Percentiles rank a stretch among this genome's conserved stretches.
phyloP scores from a whole-genome alignment of 2,888 invertebrate genomes.

The Drosophila melanosoma region DNA sequence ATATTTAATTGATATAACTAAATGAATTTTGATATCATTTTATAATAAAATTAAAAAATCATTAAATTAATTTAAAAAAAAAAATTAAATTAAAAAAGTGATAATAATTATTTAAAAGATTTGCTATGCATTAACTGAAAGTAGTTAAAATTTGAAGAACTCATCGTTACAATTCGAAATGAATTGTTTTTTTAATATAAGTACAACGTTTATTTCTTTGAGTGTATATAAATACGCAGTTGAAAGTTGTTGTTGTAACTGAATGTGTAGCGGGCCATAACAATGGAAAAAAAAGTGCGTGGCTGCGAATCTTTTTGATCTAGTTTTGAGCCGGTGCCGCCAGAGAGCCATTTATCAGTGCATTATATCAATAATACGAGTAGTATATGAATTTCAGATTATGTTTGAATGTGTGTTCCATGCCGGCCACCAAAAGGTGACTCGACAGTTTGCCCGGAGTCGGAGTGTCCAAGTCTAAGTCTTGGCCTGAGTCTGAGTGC shows the following conservation, averaged over 20 bases:
- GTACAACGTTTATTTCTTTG: neutral
- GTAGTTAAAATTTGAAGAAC: neutral
- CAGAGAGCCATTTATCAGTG: slow-evolving; percentile 68
- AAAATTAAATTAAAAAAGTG: neutral
- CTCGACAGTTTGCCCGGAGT: slow-evolving; percentile 37
- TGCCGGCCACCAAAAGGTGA: slow-evolving; percentile 38
- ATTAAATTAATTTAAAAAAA: neutral
- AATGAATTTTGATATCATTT: too few relatives aligned
- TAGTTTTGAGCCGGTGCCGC: slow-evolving; percentile 62
- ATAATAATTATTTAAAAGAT: too few relatives aligned
- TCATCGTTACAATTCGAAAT: neutral
- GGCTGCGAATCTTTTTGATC: slow-evolving; percentile 75
- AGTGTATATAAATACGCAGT: slow-evolving; percentile 2
- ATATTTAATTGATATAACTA: too few relatives aligned
- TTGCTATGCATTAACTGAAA: neutral
- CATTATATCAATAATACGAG: slow-evolving; percentile 69
- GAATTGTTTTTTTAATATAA: neutral
- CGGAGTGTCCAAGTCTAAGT: neutral
- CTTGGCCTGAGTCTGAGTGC: neutral
- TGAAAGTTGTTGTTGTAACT: neutral
- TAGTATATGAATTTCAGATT: slow-evolving; percentile 68
- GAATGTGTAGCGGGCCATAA: slow-evolving; percentile 16
- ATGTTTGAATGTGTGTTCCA: slow-evolving; percentile 11
- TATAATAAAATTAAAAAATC: neutral
- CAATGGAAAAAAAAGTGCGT: slow-evolving; percentile 53